Percentiles rank a stretch among this genome's conserved stretches.
Conservation (phyloP, 2,888 invertebrate species). For the Drosophila fungiperda region DNA sequence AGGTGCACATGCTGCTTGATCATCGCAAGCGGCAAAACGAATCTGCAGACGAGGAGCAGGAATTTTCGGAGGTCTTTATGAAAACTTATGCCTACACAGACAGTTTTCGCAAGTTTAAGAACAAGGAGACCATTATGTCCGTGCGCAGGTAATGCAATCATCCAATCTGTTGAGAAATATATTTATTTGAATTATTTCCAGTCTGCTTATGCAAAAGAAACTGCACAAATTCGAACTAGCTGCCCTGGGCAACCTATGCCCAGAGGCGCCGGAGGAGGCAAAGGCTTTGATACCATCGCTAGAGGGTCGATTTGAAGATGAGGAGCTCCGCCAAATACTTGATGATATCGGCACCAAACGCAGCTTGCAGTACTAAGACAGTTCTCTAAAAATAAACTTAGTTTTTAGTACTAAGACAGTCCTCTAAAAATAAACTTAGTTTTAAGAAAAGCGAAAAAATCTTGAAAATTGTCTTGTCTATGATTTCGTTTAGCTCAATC, state of each 20-base stretch:
- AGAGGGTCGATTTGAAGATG: slow-evolving; percentile 98
- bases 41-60: slow-evolving; percentile 98
- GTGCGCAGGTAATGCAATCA: slow-evolving; percentile 91
- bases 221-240: slow-evolving; percentile 99
- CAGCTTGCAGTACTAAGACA: slow-evolving; percentile 95
- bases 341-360: slow-evolving; percentile 99
- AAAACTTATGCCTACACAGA: slow-evolving; percentile 98
- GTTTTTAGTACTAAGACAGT: background rate
- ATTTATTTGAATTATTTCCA: slow-evolving; percentile 85
- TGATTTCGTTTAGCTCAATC: background rate
- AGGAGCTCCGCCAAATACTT: slow-evolving; percentile 97
- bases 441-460: background rate
- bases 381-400: slow-evolving; percentile 7
- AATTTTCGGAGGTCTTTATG: slow-evolving; percentile 99
- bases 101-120: slow-evolving; percentile 98
- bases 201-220: slow-evolving; percentile 96
- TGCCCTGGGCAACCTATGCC: slow-evolving; percentile 98
- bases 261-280: slow-evolving; percentile 99
- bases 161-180: background rate
- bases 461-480: background rate
- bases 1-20: slow-evolving; percentile 97
- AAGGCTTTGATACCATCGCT: slow-evolving; percentile 98
- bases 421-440: slow-evolving; percentile 7
- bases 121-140: slow-evolving; percentile 98
- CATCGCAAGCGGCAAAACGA: slow-evolving; percentile 99